Conservation (phyloP, 2,113 vertebrate genomes). For the Oreochromis spilurus region DNA sequence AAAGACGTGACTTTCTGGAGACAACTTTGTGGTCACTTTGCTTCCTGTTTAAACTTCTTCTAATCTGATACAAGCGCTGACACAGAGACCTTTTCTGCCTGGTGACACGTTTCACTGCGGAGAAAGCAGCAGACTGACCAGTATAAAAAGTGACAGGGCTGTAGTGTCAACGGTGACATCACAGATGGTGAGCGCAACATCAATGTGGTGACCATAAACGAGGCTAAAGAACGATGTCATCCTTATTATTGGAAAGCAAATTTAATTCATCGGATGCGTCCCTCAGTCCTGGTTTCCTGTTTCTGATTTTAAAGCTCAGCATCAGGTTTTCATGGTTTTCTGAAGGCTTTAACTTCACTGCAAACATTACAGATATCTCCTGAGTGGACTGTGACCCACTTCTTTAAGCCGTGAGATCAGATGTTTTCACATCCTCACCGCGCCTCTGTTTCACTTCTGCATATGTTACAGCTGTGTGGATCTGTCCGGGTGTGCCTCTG, state of each 20-base stretch:
- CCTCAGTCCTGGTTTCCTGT: background rate
- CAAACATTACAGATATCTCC: fast-evolving
- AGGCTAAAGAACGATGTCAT: background rate
- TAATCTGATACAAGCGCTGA: fast-evolving
- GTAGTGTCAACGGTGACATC: fast-evolving
- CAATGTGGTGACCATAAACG: background rate
- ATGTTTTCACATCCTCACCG: background rate
- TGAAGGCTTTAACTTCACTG: fast-evolving
- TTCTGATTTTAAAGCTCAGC: background rate
- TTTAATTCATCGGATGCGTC: fast-evolving
- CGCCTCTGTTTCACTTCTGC: background rate
- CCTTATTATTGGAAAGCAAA: background rate
- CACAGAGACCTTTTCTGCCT: fast-evolving
- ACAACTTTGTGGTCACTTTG: background rate
- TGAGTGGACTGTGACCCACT: background rate
- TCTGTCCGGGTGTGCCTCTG: background rate
- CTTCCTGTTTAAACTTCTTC: background rate
- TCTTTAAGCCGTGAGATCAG: background rate
- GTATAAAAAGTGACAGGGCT: too few species aligned
- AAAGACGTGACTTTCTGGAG: background rate
- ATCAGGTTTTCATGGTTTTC: background rate
- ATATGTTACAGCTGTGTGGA: background rate
- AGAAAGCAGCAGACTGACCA: background rate
- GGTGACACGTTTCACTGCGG: background rate
- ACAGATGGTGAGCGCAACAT: background rate